phyloP scores from a whole-genome alignment of 2,797 vertebrate genomes.

The Cossypha caffra region DNA sequence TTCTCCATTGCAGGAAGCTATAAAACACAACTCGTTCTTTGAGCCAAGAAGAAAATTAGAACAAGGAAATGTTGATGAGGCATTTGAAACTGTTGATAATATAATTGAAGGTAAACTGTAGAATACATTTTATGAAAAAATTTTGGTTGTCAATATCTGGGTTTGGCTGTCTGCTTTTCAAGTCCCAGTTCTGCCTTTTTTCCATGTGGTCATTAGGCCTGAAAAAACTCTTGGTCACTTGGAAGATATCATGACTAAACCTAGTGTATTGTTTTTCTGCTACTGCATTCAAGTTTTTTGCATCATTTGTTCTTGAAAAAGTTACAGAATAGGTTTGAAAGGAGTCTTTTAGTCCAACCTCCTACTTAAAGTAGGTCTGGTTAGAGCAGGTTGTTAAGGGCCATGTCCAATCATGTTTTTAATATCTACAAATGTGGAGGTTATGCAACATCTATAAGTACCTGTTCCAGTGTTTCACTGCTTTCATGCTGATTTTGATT shows the following conservation, averaged over 20 bases:
- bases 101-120: constrained; percentile 74
- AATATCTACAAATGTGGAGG: not conserved
- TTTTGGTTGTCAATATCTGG: not conserved
- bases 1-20: constrained; percentile 70
- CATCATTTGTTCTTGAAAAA: not conserved
- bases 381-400: not conserved
- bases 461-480: not conserved
- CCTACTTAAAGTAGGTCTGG: not conserved
- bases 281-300: not conserved
- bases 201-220: not conserved
- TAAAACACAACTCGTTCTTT: constrained; percentile 74
- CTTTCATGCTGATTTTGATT: not conserved
- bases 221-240: not conserved
- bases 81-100: constrained; percentile 72
- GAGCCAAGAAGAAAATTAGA: constrained; percentile 74
- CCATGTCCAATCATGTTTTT: not conserved
- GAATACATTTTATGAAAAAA: not conserved
- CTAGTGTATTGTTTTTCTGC: not conserved
- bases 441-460: not conserved
- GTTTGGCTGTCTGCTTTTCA: not conserved
- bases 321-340: not conserved
- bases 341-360: not conserved
- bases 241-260: not conserved
- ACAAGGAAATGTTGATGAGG: constrained; percentile 74
- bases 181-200: not conserved